These are phyloP conservation scores for Drosophila buzzatii DNA, from an alignment of 2,888 invertebrate genomes.

Conservation along the genomic window DNA sequence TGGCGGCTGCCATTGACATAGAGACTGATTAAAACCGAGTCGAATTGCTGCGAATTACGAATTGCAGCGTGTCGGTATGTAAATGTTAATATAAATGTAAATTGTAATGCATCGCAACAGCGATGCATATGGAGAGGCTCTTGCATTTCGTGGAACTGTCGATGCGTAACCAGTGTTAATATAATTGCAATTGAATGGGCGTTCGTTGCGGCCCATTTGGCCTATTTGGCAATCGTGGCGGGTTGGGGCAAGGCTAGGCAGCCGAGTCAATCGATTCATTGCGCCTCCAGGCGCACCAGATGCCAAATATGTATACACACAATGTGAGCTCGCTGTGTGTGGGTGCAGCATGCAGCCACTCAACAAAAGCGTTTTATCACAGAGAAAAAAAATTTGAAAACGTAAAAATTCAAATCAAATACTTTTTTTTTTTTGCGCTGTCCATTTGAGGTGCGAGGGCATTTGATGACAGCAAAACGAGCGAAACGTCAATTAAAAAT, in stretches of 20 bases:
- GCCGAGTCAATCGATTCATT: conserved; percentile 8
- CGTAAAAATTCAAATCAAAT: conserved; percentile 14
- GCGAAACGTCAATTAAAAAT: conserved; percentile 76
- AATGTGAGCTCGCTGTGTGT: not conserved
- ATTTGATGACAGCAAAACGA: conserved; percentile 72
- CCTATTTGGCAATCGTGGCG: conserved; percentile 57
- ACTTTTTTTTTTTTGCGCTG: conserved; percentile 28
- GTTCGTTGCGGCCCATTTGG: conserved; percentile 58
- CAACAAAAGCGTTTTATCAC: conserved; percentile 26
- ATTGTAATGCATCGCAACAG: conserved; percentile 3
- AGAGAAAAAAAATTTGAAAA: not conserved
- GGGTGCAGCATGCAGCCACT: conserved; percentile 38
- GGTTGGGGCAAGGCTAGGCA: not conserved
- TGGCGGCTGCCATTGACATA: conserved; percentile 51
- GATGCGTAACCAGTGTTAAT: conserved; percentile 47
- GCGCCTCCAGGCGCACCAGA: conserved; percentile 11
- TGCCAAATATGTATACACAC: conserved; percentile 43
- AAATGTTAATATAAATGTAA: not conserved
- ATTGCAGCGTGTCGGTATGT: not conserved
- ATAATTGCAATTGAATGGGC: conserved; percentile 62
- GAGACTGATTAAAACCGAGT: conserved; percentile 50
- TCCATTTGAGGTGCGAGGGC: conserved; percentile 56
- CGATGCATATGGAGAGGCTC: not conserved
- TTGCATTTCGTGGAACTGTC: conserved; percentile 13
- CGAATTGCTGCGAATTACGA: conserved; percentile 10